Percentiles rank a stretch among this genome's conserved stretches.
Conservation (phyloP, 2,797 vertebrate species). For the Phalloptychus januarius region DNA sequence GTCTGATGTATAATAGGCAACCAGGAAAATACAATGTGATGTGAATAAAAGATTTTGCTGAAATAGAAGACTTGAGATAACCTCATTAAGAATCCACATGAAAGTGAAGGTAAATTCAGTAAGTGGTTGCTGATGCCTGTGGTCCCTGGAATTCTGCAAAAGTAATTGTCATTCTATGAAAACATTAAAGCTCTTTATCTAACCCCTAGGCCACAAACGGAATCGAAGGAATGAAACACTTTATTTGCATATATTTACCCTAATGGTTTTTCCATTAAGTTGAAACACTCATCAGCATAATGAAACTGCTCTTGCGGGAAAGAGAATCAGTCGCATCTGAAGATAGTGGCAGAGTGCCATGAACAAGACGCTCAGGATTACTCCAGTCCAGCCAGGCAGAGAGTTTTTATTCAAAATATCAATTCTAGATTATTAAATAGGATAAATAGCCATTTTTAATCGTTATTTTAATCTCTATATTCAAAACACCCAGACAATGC, state of each 20-base stretch:
- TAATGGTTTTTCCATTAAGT: slow-evolving; percentile 83
- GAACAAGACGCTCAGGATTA: slow-evolving; percentile 51
- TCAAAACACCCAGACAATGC: not conserved
- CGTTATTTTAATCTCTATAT: not conserved
- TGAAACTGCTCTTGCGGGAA: slow-evolving; percentile 71
- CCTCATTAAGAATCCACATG: slow-evolving; percentile 11
- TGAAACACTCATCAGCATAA: slow-evolving; percentile 78
- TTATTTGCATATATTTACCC: slow-evolving; percentile 82
- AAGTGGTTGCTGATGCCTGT: slow-evolving; percentile 17
- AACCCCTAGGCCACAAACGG: slow-evolving; percentile 74
- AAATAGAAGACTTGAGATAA: not conserved
- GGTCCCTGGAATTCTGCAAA: slow-evolving; percentile 39
- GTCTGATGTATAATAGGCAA: not conserved
- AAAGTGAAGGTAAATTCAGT: slow-evolving; percentile 17
- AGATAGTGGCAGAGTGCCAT: slow-evolving; percentile 42
- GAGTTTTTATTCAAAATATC: not conserved
- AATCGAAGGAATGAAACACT: slow-evolving; percentile 71
- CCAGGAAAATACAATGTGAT: not conserved
- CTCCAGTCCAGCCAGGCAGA: slow-evolving; percentile 11
- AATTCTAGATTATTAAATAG: not conserved
- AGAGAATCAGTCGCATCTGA: slow-evolving; percentile 64
- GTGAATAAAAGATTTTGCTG: not conserved
- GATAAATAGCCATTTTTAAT: not conserved
- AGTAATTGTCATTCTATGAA: slow-evolving; percentile 76
- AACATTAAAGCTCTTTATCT: slow-evolving; percentile 76